Conservation (phyloP, 2,888 invertebrate species). For the Erebia palarica region DNA sequence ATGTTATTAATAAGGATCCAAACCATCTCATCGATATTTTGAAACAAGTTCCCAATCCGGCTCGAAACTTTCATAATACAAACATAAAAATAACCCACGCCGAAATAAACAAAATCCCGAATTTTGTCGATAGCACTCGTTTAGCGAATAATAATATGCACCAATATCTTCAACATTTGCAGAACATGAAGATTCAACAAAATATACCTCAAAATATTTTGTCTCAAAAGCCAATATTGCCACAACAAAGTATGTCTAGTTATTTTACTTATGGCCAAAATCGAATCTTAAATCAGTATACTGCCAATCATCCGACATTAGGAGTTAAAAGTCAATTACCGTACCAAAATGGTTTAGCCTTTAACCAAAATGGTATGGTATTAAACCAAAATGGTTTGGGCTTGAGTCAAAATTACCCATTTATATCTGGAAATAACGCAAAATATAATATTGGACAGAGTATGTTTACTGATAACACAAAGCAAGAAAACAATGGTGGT, state of each 20-base stretch:
- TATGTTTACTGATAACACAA: slow-evolving; percentile 28
- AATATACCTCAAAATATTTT: not conserved
- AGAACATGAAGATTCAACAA: not conserved
- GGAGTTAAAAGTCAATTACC: slow-evolving; percentile 10
- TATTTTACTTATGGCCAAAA: not conserved
- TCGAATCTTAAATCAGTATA: not conserved
- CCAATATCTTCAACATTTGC: slow-evolving; percentile 6
- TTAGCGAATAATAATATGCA: not conserved
- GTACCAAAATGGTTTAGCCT: slow-evolving; percentile 2
- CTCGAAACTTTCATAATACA: slow-evolving; percentile 2
- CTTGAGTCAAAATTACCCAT: not conserved
- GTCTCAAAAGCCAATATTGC: not conserved
- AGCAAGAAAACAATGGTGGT: slow-evolving; percentile 30
- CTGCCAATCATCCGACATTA: not conserved
- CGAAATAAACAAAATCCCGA: not conserved
- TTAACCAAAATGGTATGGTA: not conserved
- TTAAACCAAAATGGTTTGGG: not conserved
- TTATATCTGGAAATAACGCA: not conserved
- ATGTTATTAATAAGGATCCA: not conserved
- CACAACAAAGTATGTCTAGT: not conserved
- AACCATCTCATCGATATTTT: not conserved
- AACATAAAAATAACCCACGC: slow-evolving; percentile 1
- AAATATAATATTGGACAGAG: slow-evolving; percentile 9
- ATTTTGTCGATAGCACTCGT: not conserved
- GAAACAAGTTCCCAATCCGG: not conserved